A percentile compares a stretch with the other conserved stretches of the same genome.
Evolutionary conservation across 2,888 invertebrate species (phyloP).

Genomic region (Schrankia costaestrigalis): DNA sequence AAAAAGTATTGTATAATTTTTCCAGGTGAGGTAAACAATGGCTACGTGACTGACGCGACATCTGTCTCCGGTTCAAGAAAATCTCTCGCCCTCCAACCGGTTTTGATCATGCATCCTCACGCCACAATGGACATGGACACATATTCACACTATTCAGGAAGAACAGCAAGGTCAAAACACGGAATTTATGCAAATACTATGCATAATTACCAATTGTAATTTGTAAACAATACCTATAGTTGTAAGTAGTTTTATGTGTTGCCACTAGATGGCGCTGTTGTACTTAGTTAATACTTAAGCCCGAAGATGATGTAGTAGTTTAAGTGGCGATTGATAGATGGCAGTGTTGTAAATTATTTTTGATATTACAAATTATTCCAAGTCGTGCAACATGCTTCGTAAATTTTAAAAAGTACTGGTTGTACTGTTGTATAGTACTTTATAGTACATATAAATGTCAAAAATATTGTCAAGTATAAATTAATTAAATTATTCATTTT

Average conservation of each 20-base stretch:
- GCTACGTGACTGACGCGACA: conserved; percentile 91
- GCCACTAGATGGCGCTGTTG: conserved; percentile 5
- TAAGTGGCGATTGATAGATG: conserved; percentile 37
- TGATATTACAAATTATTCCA: conserved; percentile 9
- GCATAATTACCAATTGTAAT: conserved; percentile 85
- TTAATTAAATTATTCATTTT: too few relatives aligned
- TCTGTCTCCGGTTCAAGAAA: conserved; percentile 92
- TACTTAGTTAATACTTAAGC: conserved; percentile 12
- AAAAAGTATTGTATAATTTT: too few relatives aligned
- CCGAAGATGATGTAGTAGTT: too few relatives aligned
- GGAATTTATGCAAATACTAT: conserved; percentile 84
- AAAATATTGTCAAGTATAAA: too few relatives aligned
- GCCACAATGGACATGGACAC: conserved; percentile 84
- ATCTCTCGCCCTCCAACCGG: conserved; percentile 92
- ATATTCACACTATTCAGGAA: conserved; percentile 89
- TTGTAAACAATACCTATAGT: conserved; percentile 4
- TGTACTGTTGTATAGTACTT: too few relatives aligned
- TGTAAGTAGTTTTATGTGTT: conserved; percentile 2
- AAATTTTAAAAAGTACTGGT: too few relatives aligned
- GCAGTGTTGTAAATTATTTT: conserved; percentile 34
- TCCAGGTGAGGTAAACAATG: conserved; percentile 93
- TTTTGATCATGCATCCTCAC: conserved; percentile 88
- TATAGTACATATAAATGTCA: too few relatives aligned
- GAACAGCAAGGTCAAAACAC: conserved; percentile 83
- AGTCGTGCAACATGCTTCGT: neutral